A percentile compares a stretch with the other conserved stretches of the same genome.
phyloP scores from a whole-genome alignment of 2,797 vertebrate genomes.

The Scolopax bukidnonensis region DNA sequence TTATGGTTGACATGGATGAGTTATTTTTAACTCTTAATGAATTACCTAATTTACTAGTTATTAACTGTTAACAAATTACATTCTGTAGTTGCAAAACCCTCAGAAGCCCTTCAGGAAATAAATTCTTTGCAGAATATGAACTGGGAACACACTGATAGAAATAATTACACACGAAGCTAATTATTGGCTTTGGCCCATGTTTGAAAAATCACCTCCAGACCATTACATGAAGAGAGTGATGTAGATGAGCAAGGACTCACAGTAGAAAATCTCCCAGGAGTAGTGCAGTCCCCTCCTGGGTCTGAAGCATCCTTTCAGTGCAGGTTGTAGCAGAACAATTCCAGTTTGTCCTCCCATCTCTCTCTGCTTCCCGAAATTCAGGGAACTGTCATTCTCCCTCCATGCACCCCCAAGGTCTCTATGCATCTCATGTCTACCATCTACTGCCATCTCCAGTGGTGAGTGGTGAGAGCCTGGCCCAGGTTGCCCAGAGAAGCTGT shows the following conservation, averaged over 20 bases:
- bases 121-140: background rate
- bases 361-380: background rate
- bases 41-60: conserved; percentile 10
- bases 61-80: conserved; percentile 1
- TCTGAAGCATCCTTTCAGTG: too few relatives aligned
- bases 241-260: background rate
- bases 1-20: background rate
- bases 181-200: background rate
- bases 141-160: background rate
- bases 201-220: background rate
- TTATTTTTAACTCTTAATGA: background rate
- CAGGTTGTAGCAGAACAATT: background rate
- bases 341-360: background rate
- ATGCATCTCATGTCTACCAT: background rate
- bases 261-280: background rate
- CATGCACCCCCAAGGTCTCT: background rate
- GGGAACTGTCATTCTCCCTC: rapidly evolving
- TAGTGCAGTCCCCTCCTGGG: background rate
- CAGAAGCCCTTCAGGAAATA: background rate
- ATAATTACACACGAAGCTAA: background rate
- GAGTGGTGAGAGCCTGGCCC: too few relatives aligned
- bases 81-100: background rate
- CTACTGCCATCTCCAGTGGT: too few relatives aligned
- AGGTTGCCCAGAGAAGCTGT: too few relatives aligned
- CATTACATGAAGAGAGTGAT: background rate